Conservation (phyloP, 1,140 invertebrate species). For the Ruditapes philippinarum region DNA sequence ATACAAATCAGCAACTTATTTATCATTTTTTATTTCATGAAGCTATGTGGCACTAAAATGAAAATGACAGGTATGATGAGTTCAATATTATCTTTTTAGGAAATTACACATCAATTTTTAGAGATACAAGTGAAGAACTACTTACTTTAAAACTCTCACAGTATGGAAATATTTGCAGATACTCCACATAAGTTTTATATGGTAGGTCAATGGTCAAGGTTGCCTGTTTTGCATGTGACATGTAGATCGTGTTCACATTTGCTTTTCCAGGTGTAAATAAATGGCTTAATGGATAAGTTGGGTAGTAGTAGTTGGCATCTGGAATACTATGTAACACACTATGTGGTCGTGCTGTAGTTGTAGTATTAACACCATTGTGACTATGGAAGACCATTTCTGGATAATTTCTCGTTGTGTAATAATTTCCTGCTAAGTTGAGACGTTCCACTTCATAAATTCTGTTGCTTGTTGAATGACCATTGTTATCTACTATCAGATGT, state of each 20-base stretch:
- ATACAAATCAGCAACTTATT: too few relatives aligned
- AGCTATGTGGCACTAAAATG: too few relatives aligned
- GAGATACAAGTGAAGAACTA: too few relatives aligned
- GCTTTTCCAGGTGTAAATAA: slow-evolving; percentile 50
- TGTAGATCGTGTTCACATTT: slow-evolving; percentile 29
- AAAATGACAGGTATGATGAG: too few relatives aligned
- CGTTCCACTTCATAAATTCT: slow-evolving; percentile 73
- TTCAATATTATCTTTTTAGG: too few relatives aligned
- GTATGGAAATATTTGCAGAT: slow-evolving; percentile 72
- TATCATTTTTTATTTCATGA: too few relatives aligned
- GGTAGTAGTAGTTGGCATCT: background rate
- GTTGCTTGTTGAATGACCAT: slow-evolving; percentile 56
- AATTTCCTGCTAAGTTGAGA: slow-evolving; percentile 65
- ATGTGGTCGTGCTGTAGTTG: slow-evolving; percentile 44
- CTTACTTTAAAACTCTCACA: slow-evolving; percentile 57
- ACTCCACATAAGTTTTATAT: slow-evolving; percentile 71
- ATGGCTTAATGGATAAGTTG: slow-evolving; percentile 25
- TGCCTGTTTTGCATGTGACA: slow-evolving; percentile 12
- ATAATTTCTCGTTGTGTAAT: background rate
- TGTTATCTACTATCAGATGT: slow-evolving; percentile 73
- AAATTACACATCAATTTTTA: too few relatives aligned
- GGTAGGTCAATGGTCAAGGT: slow-evolving; percentile 71
- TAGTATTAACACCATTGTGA: slow-evolving; percentile 61
- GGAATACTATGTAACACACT: background rate
- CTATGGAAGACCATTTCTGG: slow-evolving; percentile 35